Conservation (phyloP, 2,113 vertebrate genomes). For the Pygoscelis antarcticus region DNA sequence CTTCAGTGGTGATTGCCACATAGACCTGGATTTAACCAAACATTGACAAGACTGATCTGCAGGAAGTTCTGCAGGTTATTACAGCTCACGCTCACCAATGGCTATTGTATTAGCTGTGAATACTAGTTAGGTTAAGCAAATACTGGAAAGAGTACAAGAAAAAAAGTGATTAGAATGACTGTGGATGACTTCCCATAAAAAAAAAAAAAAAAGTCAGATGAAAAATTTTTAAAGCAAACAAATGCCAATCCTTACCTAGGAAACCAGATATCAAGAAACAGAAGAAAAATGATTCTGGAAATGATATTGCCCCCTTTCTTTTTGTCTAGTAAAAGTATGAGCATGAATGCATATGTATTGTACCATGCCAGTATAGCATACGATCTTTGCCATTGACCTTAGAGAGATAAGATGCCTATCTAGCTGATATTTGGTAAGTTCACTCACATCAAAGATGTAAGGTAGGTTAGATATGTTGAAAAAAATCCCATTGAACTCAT, state of each 20-base stretch:
- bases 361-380: neutral
- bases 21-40: neutral
- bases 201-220: neutral
- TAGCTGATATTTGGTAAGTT: neutral
- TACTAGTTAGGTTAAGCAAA: constrained; percentile 1
- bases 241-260: neutral
- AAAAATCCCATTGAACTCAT: fast-evolving
- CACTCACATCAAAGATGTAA: neutral
- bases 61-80: neutral
- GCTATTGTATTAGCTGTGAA: neutral
- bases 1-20: neutral
- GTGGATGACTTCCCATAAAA: neutral
- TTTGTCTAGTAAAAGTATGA: neutral
- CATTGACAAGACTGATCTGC: neutral
- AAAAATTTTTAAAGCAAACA: neutral
- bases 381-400: neutral
- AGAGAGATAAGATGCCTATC: neutral
- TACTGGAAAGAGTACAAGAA: neutral
- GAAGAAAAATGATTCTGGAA: neutral
- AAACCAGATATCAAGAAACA: neutral
- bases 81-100: neutral
- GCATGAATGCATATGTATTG: neutral
- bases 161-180: neutral
- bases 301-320: neutral
- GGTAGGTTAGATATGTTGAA: neutral